Conservation (phyloP, 2,113 vertebrate species). For the Eulacestoma nigropectus region DNA sequence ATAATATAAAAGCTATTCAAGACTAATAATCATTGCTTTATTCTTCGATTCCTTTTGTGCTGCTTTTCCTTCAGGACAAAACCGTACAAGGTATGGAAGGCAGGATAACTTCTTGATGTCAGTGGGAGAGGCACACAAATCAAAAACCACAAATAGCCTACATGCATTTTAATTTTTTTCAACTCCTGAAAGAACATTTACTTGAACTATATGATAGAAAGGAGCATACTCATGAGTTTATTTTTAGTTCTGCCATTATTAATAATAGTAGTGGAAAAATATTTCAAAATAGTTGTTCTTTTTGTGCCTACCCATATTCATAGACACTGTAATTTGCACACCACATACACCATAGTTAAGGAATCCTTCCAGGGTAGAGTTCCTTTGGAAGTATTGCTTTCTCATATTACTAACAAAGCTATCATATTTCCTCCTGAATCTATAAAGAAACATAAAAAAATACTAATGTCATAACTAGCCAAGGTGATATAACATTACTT, state of each 20-base stretch:
- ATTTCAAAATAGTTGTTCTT: not conserved
- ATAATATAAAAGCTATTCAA: not conserved
- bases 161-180: not conserved
- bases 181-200: not conserved
- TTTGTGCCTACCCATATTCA: not conserved
- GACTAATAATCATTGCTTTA: not conserved
- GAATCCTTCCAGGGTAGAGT: not conserved
- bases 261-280: not conserved
- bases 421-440: not conserved
- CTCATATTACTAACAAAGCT: not conserved
- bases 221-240: not conserved
- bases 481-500: not conserved
- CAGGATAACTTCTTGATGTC: not conserved
- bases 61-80: not conserved
- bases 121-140: not conserved
- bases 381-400: not conserved
- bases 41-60: not conserved
- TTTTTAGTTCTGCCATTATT: not conserved
- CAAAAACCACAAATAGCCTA: not conserved
- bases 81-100: not conserved
- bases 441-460: not conserved
- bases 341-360: not conserved
- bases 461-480: not conserved
- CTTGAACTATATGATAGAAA: not conserved
- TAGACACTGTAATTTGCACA: not conserved